Evolutionary conservation across 2,888 invertebrate genomes (phyloP).

Genomic region (Tetropium fuscum): DNA sequence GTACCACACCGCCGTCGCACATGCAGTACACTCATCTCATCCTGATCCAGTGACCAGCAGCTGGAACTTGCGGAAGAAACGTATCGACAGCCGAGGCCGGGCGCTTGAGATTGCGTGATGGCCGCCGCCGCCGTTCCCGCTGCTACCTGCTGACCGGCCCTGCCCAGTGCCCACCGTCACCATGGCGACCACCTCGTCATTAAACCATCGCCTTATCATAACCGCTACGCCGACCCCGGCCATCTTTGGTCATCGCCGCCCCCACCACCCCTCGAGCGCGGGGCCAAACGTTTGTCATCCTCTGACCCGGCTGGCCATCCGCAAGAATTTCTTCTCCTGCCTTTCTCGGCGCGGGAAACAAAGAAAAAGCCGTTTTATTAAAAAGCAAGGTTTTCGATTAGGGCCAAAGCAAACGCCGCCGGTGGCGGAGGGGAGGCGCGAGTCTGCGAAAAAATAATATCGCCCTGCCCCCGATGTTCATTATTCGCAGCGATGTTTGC

Average conservation of each 20-base stretch:
- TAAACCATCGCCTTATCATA: conserved; percentile 71
- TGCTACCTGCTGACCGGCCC: conserved; percentile 65
- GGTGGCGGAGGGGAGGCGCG: too few relatives aligned
- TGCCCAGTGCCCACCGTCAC: conserved; percentile 68
- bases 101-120: conserved; percentile 67
- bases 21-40: conserved; percentile 15
- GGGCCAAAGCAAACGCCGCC: conserved; percentile 5
- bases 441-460: too few relatives aligned
- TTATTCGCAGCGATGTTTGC: too few relatives aligned
- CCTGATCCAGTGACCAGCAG: conserved; percentile 14
- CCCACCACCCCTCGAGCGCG: conserved; percentile 31
- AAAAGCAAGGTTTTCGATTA: conserved; percentile 31
- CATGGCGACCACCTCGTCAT: conserved; percentile 69
- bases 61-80: conserved; percentile 31
- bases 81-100: conserved; percentile 40
- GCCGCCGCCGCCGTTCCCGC: conserved; percentile 59
- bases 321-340: conserved; percentile 36
- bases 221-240: conserved; percentile 66
- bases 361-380: conserved; percentile 28
- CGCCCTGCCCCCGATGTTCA: too few relatives aligned
- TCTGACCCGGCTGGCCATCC: conserved; percentile 37
- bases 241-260: conserved; percentile 65
- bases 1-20: not conserved
- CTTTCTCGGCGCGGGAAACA: conserved; percentile 21
- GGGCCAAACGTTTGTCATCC: conserved; percentile 47